Conservation (phyloP, 2,888 invertebrate genomes). For the Acrobasis repandana region DNA sequence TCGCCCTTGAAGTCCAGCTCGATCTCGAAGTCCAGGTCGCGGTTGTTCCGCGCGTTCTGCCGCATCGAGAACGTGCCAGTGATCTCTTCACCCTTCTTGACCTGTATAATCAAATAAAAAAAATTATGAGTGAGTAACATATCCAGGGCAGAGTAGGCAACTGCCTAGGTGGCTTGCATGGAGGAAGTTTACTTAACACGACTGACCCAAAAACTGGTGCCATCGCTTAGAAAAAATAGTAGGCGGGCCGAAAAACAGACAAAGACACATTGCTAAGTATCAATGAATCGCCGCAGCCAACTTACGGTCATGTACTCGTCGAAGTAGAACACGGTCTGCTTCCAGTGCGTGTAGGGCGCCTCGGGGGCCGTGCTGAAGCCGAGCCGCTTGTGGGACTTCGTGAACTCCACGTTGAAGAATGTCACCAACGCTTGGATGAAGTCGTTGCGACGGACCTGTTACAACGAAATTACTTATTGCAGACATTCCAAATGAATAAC, state of each 20-base stretch:
- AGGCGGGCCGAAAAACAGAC: too few species aligned
- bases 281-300: conserved; percentile 11
- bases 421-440: conserved; percentile 99
- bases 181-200: too few species aligned
- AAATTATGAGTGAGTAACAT: background rate
- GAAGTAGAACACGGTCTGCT: conserved; percentile 98
- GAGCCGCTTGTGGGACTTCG: conserved; percentile 98
- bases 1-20: conserved; percentile 96
- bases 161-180: too few species aligned
- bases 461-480: background rate
- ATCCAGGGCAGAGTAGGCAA: too few species aligned
- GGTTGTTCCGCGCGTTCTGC: conserved; percentile 97
- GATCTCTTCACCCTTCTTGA: conserved; percentile 97
- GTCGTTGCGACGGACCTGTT: conserved; percentile 92
- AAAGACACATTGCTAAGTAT: too few species aligned
- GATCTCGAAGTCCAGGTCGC: conserved; percentile 98
- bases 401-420: conserved; percentile 99
- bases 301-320: conserved; percentile 96
- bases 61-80: conserved; percentile 96
- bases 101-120: conserved; percentile 46
- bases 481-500: background rate
- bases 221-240: too few species aligned
- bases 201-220: too few species aligned
- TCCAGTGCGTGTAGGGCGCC: conserved; percentile 99
- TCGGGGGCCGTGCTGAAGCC: conserved; percentile 99